Evolutionary conservation across 2,113 vertebrate species (phyloP).

Genomic region (Centrocercus urophasianus): DNA sequence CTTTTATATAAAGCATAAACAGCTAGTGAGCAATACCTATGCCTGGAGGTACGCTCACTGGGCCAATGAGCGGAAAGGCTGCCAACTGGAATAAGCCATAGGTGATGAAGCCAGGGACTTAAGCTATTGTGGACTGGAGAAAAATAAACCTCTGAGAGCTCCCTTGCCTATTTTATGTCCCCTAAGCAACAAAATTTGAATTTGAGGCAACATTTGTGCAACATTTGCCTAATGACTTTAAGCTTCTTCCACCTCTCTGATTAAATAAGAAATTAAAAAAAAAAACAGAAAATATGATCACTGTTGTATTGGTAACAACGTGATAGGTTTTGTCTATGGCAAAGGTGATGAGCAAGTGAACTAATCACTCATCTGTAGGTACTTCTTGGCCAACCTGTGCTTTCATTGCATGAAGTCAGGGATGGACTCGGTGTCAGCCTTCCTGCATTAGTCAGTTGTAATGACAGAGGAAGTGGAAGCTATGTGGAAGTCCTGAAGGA

Average conservation of each 20-base stretch:
- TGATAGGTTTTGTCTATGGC: not conserved
- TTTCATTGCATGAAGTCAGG: not conserved
- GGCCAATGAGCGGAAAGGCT: not conserved
- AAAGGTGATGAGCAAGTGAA: not conserved
- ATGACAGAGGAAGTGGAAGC: not conserved
- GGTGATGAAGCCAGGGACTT: not conserved
- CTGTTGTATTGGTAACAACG: not conserved
- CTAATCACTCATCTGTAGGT: not conserved
- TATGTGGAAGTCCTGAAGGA: not conserved
- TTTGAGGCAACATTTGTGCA: not conserved
- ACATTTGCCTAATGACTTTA: not conserved
- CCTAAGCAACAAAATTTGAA: not conserved
- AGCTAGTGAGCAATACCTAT: not conserved
- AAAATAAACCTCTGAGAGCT: not conserved
- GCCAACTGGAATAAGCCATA: not conserved
- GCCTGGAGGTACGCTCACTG: not conserved
- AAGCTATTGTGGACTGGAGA: fast-evolving
- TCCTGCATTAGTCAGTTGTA: not conserved
- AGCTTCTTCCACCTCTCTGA: not conserved
- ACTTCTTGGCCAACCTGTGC: not conserved
- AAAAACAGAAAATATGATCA: not conserved
- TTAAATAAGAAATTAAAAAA: not conserved
- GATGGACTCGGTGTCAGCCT: not conserved
- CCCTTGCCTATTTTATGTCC: not conserved
- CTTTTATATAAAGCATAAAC: not conserved